phyloP scores from a whole-genome alignment of 2,888 invertebrate genomes.

The Acrobeloides nanus region DNA sequence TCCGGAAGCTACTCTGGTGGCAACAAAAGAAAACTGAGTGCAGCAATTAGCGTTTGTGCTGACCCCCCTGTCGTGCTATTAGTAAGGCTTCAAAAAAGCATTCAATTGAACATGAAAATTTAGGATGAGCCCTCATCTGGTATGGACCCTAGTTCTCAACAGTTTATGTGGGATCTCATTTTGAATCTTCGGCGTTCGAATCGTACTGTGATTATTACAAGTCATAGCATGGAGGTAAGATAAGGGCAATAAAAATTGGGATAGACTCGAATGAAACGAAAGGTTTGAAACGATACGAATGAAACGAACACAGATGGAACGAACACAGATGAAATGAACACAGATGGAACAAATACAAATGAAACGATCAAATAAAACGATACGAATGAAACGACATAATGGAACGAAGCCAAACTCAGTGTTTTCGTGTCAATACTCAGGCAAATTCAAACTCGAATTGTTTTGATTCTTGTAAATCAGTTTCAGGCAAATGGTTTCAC shows the following conservation, averaged over 20 bases:
- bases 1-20: slow-evolving; percentile 64
- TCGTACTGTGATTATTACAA: slow-evolving; percentile 59
- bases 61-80: slow-evolving; percentile 65
- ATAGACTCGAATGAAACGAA: too few species aligned
- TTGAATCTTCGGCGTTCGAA: slow-evolving; percentile 57
- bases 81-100: slow-evolving; percentile 21
- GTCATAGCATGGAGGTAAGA: slow-evolving; percentile 57
- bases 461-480: too few species aligned
- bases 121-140: slow-evolving; percentile 53
- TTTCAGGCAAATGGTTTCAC: too few species aligned
- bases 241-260: too few species aligned
- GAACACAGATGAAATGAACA: too few species aligned
- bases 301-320: too few species aligned
- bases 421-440: too few species aligned
- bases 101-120: slow-evolving; percentile 7
- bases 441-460: too few species aligned
- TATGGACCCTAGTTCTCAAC: slow-evolving; percentile 63
- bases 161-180: slow-evolving; percentile 63
- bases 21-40: slow-evolving; percentile 71
- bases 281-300: not conserved
- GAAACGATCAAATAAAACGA: too few species aligned
- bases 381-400: too few species aligned
- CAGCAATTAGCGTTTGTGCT: slow-evolving; percentile 71
- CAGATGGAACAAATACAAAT: too few species aligned
- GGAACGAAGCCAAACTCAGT: too few species aligned